Percentiles rank a stretch among this genome's conserved stretches.
phyloP scores from a whole-genome alignment of 2,113 vertebrate species.

The Gobius niger region DNA sequence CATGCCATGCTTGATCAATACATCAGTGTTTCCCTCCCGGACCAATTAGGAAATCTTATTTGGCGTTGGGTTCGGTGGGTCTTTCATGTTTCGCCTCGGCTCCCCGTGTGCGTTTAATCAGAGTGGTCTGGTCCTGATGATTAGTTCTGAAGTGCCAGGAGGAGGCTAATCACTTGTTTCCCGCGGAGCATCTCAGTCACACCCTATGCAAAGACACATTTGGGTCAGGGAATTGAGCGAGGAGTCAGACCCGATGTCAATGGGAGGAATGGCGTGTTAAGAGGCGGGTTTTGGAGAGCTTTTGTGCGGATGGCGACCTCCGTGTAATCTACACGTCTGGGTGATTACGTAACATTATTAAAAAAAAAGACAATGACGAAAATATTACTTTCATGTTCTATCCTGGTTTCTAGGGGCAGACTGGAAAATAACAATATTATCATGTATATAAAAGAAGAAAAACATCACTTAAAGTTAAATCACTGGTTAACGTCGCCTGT shows the following conservation, averaged over 20 bases:
- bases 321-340: conserved; percentile 5
- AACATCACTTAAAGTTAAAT: no score
- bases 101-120: conserved; percentile 42
- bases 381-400: no score
- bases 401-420: no score
- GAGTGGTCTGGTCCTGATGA: conserved; percentile 25
- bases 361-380: no score
- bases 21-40: conserved; percentile 28
- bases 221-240: conserved; percentile 62
- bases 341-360: no score
- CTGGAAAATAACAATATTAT: no score
- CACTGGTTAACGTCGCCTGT: no score
- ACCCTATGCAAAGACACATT: conserved; percentile 63
- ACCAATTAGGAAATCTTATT: conserved; percentile 44
- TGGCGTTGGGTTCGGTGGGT: conserved; percentile 18
- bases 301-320: conserved; percentile 11
- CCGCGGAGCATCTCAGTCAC: conserved; percentile 52
- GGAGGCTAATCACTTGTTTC: conserved; percentile 50
- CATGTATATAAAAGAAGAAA: no score
- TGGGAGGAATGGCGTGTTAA: conserved; percentile 43
- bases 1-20: conserved; percentile 42
- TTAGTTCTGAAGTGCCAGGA: conserved; percentile 56
- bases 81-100: conserved; percentile 13
- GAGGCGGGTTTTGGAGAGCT: no score
- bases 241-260: conserved; percentile 55